These are phyloP conservation scores for Oreochromis spilurus DNA, from an alignment of 2,113 vertebrate species.

Conservation along the genomic window DNA sequence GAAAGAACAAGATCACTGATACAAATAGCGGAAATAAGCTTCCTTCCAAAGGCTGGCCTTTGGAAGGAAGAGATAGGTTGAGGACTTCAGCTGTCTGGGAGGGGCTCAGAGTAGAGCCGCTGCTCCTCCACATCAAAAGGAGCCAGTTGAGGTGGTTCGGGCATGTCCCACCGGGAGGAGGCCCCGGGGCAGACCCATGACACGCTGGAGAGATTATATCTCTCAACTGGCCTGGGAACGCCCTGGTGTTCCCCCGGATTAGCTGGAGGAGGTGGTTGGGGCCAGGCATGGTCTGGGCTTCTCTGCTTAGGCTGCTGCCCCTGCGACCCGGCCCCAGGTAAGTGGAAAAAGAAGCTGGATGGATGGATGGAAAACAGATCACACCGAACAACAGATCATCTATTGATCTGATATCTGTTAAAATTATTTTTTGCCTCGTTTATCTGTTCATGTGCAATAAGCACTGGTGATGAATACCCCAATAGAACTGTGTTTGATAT, in stretches of 20 bases:
- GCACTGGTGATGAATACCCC: background rate
- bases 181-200: accelerated
- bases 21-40: background rate
- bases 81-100: background rate
- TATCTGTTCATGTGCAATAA: background rate
- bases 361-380: background rate
- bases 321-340: accelerated
- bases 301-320: background rate
- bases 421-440: background rate
- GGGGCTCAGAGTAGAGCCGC: background rate
- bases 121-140: background rate
- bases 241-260: background rate
- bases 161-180: background rate
- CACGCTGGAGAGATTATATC: background rate
- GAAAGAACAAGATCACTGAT: background rate
- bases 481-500: background rate
- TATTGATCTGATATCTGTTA: background rate
- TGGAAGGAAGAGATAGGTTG: background rate
- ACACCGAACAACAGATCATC: background rate
- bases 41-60: background rate
- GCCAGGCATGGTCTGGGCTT: background rate
- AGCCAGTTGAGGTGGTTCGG: accelerated
- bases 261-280: background rate
- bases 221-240: background rate
- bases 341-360: background rate